Percentiles rank a stretch among this genome's conserved stretches.
Evolutionary conservation across 2,888 invertebrate species (phyloP).

Genomic region (Nephrotoma guestfalica): DNA sequence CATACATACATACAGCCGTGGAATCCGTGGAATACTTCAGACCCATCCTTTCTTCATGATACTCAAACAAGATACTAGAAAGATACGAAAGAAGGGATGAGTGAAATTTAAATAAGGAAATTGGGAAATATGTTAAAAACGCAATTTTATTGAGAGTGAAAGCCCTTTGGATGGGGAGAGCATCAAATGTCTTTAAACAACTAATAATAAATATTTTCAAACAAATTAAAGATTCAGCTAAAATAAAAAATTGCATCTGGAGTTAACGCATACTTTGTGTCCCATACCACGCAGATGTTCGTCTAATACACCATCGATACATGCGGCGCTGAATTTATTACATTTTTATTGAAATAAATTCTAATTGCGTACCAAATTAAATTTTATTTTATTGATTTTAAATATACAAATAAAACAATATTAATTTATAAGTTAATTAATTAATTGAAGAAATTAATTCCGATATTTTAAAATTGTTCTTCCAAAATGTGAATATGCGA

Average conservation of each 20-base stretch:
- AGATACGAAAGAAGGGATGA: too few species aligned
- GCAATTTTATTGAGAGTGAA: too few species aligned
- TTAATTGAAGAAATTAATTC: neutral
- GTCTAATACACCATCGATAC: neutral
- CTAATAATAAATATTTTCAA: neutral
- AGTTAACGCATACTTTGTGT: neutral
- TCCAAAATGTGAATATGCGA: neutral
- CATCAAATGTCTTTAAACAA: too few species aligned
- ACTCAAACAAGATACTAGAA: too few species aligned
- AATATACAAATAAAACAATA: neutral
- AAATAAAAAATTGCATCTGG: neutral
- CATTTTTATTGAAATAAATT: neutral
- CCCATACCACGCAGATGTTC: neutral
- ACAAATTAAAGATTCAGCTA: neutral
- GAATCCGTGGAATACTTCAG: too few species aligned
- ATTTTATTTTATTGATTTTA: neutral
- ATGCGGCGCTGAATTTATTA: neutral
- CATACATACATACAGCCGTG: too few species aligned
- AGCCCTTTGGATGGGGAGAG: too few species aligned
- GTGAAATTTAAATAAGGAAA: too few species aligned
- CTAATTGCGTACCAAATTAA: neutral
- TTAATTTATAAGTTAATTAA: neutral
- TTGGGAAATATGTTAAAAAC: too few species aligned
- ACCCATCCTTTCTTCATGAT: too few species aligned
- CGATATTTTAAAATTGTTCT: neutral